Percentiles rank a stretch among this genome's conserved stretches.
These are phyloP conservation scores for Antheraea yamamai DNA, from an alignment of 2,888 invertebrate genomes.

Conservation along the genomic window DNA sequence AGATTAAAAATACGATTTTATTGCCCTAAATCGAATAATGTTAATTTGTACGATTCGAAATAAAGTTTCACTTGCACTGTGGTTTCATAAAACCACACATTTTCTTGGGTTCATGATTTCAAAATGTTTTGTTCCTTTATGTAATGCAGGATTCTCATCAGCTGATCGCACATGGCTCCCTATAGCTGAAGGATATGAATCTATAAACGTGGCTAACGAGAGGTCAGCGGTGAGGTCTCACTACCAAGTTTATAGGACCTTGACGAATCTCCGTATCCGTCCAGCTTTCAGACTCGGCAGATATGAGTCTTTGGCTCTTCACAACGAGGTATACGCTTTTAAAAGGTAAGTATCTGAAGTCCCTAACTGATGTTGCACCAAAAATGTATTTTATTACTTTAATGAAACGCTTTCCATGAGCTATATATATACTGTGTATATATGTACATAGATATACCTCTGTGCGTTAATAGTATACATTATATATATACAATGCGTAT, in stretches of 20 bases:
- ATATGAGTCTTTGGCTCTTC: constrained; percentile 75
- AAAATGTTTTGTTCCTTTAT: not conserved
- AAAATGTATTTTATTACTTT: not conserved
- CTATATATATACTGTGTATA: too few relatives aligned
- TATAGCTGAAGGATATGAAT: constrained; percentile 81
- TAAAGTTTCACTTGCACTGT: too few relatives aligned
- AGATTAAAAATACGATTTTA: too few relatives aligned
- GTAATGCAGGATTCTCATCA: constrained; percentile 80
- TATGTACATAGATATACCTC: too few relatives aligned
- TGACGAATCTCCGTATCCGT: constrained; percentile 79
- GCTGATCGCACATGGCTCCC: constrained; percentile 84
- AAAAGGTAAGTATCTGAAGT: constrained; percentile 64
- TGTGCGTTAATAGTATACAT: too few relatives aligned
- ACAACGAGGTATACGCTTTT: constrained; percentile 78
- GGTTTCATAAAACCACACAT: too few relatives aligned
- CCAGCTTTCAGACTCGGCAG: constrained; percentile 78
- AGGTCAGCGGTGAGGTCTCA: constrained; percentile 76
- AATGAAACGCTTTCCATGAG: too few relatives aligned
- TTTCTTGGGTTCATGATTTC: too few relatives aligned
- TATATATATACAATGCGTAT: too few relatives aligned
- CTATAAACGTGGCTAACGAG: constrained; percentile 81
- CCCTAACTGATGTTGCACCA: not conserved
- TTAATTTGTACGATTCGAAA: too few relatives aligned
- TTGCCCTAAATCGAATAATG: too few relatives aligned
- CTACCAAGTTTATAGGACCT: constrained; percentile 74